Percentiles rank a stretch among this genome's conserved stretches.
Evolutionary conservation across 92 coral and sea anemone species (phyloP).

Genomic region (Siderastrea radians): DNA sequence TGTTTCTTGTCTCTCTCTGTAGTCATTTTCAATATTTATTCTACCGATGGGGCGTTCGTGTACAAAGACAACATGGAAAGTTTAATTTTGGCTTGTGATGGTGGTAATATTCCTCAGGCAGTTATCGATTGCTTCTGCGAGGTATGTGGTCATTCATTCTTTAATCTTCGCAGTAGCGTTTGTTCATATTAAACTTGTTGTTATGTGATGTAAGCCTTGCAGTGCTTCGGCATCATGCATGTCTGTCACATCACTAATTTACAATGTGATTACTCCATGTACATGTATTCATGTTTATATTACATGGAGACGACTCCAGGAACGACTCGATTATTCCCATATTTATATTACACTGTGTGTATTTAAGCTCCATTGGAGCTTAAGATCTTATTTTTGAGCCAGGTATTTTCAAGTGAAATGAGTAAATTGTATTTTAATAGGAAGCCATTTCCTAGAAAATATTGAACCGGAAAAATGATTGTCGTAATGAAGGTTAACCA

Average conservation of each 20-base stretch:
- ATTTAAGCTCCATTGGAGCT: neutral
- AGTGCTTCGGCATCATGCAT: neutral
- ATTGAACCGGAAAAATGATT: neutral
- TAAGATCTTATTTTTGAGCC: neutral
- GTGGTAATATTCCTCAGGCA: slow-evolving; percentile 86
- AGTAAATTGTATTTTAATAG: neutral
- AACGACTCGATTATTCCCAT: neutral
- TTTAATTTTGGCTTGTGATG: slow-evolving; percentile 89
- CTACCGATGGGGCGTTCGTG: slow-evolving; percentile 84
- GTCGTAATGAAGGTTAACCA: neutral
- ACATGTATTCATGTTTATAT: neutral
- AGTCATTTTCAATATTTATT: slow-evolving; percentile 91
- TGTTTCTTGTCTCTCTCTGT: slow-evolving; percentile 3
- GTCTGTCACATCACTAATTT: neutral
- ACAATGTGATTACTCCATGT: neutral
- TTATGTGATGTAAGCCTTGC: neutral
- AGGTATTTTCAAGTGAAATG: neutral
- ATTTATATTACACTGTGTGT: neutral
- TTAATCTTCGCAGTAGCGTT: neutral
- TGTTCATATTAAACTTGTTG: neutral
- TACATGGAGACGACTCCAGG: neutral
- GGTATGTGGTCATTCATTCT: slow-evolving; percentile 52
- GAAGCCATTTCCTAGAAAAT: neutral
- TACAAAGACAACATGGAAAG: slow-evolving; percentile 91
- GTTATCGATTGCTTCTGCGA: slow-evolving; percentile 86